A percentile compares a stretch with the other conserved stretches of the same genome.
These are phyloP conservation scores for Drosophila neonasuta DNA, from an alignment of 2,888 invertebrate species.

Conservation along the genomic window DNA sequence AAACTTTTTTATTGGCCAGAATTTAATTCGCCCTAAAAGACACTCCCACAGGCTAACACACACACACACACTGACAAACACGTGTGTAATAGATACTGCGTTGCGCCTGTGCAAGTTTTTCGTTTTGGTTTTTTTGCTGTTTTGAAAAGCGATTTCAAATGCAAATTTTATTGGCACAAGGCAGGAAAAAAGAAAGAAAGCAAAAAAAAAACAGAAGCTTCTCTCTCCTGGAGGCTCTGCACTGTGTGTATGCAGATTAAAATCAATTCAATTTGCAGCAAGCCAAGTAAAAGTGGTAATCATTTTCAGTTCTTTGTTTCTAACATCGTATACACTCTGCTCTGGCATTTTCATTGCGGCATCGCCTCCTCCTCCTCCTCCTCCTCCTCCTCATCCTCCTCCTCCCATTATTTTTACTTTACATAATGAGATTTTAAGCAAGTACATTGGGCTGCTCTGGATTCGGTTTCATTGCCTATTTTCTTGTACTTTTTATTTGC, in stretches of 20 bases:
- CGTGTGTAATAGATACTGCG: slow-evolving; percentile 41
- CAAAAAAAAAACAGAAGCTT: neutral
- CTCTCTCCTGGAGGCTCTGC: slow-evolving; percentile 16
- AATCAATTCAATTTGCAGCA: slow-evolving; percentile 77
- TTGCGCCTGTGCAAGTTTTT: slow-evolving; percentile 45
- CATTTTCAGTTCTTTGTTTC: slow-evolving; percentile 66
- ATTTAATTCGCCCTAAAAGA: slow-evolving; percentile 65
- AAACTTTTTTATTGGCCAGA: slow-evolving; percentile 69
- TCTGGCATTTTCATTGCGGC: neutral
- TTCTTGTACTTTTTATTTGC: slow-evolving; percentile 24
- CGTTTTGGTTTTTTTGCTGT: slow-evolving; percentile 41
- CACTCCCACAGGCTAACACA: slow-evolving; percentile 18
- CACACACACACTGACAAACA: slow-evolving; percentile 1
- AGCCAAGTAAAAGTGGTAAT: slow-evolving; percentile 72
- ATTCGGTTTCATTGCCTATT: slow-evolving; percentile 19
- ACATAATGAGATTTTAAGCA: slow-evolving; percentile 72
- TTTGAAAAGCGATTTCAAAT: slow-evolving; percentile 71
- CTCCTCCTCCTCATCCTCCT: neutral
- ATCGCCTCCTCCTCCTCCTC: neutral
- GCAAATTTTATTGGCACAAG: slow-evolving; percentile 73
- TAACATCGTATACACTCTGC: neutral
- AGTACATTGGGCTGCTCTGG: slow-evolving; percentile 39
- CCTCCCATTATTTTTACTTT: slow-evolving; percentile 48
- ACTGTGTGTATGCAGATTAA: slow-evolving; percentile 63
- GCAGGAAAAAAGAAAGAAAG: neutral